Base-by-base conservation (phyloP, 2,888 invertebrate genomes). In the Rotaria magnacalcarata region DNA sequence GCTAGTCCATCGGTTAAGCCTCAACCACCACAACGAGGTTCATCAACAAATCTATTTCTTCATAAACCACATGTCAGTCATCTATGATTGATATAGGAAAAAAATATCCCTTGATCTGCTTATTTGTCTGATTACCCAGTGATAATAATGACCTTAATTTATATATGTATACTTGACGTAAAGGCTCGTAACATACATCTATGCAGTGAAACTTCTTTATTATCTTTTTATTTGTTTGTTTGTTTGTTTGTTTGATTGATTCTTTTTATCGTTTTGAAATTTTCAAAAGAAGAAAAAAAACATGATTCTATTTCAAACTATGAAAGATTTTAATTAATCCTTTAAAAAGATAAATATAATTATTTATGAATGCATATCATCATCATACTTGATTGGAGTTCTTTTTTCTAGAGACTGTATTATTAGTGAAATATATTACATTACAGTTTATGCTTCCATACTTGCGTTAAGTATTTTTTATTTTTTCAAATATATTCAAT, bases 21-120 rank as follows among this genome's bases (percentile, higher is more conserved):
- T n/a, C 47, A 47, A 80, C 80, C 80, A 80, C 80, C 80, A 80
- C 47, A 47, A 80, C 80, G 80, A n/a, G 47, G 47, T n/a, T 80
- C 47, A n/a, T 43, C 80, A 80, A 80, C 41, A 14, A 67, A 67
- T 67, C 3, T 54, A 21, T 8, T 67, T 67, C 67, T 67, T 27
- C 67, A 67, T 27, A 67, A 67, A 67, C 0, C 67, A 2, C 67
- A 67, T 19, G 34, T 67, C 34, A 67, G 67, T 41, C 67, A 67
- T 41, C 34, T 67, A 67, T 67, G 19, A 67, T 34, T 19, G 27
- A 19, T 2, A 54, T 54, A 60, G 16, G 14, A 67, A 67, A 4
- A 19, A 27, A 6, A 52, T 52, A 34, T 67, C 34, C 34, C 14
- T 67, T 34, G 27, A 67, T 67, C 67, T 67, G 67, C 19, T 34